Conservation (phyloP, 1,140 invertebrate species). For the Drosophila littoralis region DNA sequence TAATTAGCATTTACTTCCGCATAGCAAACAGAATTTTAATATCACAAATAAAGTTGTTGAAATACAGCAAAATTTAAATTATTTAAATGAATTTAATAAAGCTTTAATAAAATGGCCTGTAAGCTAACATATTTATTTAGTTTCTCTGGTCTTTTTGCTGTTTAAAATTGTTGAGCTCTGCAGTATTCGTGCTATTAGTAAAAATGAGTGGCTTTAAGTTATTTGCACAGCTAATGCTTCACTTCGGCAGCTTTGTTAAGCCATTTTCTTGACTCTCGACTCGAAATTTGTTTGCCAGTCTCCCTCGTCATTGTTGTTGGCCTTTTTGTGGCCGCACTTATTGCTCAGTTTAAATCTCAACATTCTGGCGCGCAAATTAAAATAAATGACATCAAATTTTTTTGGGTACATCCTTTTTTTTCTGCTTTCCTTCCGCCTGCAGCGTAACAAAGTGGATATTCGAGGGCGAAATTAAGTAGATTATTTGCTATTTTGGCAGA, state of each 20-base stretch:
- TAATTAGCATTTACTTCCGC: background rate
- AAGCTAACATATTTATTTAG: background rate
- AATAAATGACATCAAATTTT: constrained; percentile 72
- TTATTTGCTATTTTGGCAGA: constrained; percentile 41
- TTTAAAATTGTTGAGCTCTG: too few species aligned
- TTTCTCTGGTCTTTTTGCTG: too few species aligned
- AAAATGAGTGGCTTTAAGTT: constrained; percentile 11
- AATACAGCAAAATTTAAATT: background rate
- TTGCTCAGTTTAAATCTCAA: constrained; percentile 66
- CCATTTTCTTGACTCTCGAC: background rate
- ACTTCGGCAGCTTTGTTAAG: constrained; percentile 11
- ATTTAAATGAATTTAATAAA: background rate
- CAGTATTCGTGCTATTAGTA: constrained; percentile 1
- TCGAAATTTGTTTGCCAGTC: background rate
- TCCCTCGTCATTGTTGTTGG: background rate
- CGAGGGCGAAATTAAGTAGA: constrained; percentile 60
- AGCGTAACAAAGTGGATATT: constrained; percentile 6
- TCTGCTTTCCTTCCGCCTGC: background rate
- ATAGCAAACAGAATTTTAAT: background rate
- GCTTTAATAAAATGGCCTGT: background rate
- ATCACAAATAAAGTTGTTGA: background rate
- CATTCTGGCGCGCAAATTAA: constrained; percentile 77
- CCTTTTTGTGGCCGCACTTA: constrained; percentile 38
- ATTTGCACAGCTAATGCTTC: constrained; percentile 9
- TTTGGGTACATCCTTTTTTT: constrained; percentile 16